Evolutionary conservation across 2,797 vertebrate species (phyloP).

Genomic region (Erethizon dorsatum): DNA sequence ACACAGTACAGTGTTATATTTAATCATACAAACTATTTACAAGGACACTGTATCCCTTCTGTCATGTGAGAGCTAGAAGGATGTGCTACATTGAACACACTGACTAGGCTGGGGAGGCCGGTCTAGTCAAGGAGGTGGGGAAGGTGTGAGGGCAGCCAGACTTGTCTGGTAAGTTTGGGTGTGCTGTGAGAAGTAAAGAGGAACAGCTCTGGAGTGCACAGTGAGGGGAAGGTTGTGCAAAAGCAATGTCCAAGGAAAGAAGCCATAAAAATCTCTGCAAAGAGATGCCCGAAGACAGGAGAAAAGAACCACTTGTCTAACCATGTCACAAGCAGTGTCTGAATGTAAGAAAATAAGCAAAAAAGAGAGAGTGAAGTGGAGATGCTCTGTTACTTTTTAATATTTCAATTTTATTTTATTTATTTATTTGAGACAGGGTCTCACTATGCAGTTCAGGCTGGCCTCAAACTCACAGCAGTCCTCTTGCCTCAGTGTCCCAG

Average conservation of each 20-base stretch:
- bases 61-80: background rate
- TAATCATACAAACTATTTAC: background rate
- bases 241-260: background rate
- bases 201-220: background rate
- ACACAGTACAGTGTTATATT: background rate
- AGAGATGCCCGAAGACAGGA: background rate
- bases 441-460: background rate
- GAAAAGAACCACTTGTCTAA: background rate
- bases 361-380: background rate
- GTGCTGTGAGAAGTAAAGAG: conserved; percentile 1
- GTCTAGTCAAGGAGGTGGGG: background rate
- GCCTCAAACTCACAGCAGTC: background rate
- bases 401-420: background rate
- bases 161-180: background rate
- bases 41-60: conserved; percentile 21
- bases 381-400: conserved; percentile 25
- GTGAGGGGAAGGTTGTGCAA: background rate
- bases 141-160: background rate
- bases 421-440: background rate
- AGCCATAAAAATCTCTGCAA: background rate
- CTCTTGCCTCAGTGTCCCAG: background rate
- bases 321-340: background rate
- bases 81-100: background rate
- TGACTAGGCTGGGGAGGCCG: conserved; percentile 18
- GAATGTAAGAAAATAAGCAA: conserved; percentile 7